A percentile compares a stretch with the other conserved stretches of the same genome.
These are phyloP conservation scores for Deroplatys truncata DNA, from an alignment of 2,888 invertebrate species.

Conservation along the genomic window DNA sequence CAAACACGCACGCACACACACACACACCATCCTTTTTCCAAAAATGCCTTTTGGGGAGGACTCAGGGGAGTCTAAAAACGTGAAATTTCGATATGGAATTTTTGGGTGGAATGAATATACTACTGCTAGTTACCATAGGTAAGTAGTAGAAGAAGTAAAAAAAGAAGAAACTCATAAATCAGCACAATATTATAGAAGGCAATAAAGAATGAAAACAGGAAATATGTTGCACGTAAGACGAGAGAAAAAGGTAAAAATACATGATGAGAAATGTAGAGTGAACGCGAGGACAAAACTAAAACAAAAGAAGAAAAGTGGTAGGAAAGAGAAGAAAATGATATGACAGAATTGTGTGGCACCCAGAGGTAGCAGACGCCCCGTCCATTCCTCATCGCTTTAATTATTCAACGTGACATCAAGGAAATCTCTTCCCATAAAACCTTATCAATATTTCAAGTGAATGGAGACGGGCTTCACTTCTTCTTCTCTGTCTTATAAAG, in stretches of 20 bases:
- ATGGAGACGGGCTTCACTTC: background rate
- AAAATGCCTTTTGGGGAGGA: too few species aligned
- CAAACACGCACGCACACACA: too few species aligned
- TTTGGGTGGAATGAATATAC: too few species aligned
- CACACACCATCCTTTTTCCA: too few species aligned
- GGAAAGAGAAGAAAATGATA: background rate
- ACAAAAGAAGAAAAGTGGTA: background rate
- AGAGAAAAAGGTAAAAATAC: background rate
- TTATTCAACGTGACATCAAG: constrained; percentile 25
- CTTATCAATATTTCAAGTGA: constrained; percentile 24
- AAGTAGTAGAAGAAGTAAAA: too few species aligned
- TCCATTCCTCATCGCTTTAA: constrained; percentile 22
- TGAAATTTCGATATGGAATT: too few species aligned
- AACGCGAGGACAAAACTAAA: background rate
- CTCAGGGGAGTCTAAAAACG: too few species aligned
- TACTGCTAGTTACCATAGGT: too few species aligned
- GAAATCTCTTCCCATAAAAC: constrained; percentile 3
- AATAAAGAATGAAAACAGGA: too few species aligned
- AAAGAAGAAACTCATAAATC: too few species aligned
- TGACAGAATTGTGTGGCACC: background rate
- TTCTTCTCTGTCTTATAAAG: background rate
- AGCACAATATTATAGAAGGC: too few species aligned
- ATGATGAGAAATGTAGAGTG: background rate
- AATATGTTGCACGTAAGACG: too few species aligned
- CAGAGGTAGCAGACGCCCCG: background rate